phyloP scores from a whole-genome alignment of 2,113 vertebrate genomes.

The Paedocypris sp. region DNA sequence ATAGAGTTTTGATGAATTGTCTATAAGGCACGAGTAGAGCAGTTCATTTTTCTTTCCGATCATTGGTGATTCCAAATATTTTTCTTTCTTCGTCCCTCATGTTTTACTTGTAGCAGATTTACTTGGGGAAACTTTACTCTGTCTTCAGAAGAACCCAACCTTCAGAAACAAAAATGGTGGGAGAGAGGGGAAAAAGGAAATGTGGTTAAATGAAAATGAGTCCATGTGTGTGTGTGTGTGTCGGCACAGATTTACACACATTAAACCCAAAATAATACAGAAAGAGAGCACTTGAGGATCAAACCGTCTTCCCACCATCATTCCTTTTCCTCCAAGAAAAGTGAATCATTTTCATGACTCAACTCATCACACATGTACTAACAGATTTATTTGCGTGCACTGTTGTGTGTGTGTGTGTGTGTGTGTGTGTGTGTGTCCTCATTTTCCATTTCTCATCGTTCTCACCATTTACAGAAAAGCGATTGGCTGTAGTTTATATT shows the following conservation, averaged over 20 bases:
- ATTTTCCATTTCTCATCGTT: neutral
- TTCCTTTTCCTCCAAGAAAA: constrained; percentile 28
- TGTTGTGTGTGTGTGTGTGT: no score
- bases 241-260: neutral
- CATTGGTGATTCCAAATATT: neutral
- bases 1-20: no score
- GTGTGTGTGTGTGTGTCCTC: no score
- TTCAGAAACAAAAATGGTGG: constrained; percentile 38
- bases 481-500: no score
- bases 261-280: neutral
- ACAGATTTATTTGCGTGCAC: neutral
- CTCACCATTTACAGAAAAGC: no score
- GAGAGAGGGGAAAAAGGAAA: constrained; percentile 12
- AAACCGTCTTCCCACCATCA: neutral
- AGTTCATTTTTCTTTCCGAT: neutral
- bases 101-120: neutral
- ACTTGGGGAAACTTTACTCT: constrained; percentile 56
- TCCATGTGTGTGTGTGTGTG: constrained; percentile 38
- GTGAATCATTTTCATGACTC: constrained; percentile 46
- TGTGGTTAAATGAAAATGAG: constrained; percentile 44
- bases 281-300: neutral
- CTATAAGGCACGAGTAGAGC: neutral
- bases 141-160: constrained; percentile 49
- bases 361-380: constrained; percentile 8
- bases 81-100: neutral